Evolutionary conservation across 2,797 vertebrate genomes (phyloP).

Genomic region (Odontamblyopus rebecca): DNA sequence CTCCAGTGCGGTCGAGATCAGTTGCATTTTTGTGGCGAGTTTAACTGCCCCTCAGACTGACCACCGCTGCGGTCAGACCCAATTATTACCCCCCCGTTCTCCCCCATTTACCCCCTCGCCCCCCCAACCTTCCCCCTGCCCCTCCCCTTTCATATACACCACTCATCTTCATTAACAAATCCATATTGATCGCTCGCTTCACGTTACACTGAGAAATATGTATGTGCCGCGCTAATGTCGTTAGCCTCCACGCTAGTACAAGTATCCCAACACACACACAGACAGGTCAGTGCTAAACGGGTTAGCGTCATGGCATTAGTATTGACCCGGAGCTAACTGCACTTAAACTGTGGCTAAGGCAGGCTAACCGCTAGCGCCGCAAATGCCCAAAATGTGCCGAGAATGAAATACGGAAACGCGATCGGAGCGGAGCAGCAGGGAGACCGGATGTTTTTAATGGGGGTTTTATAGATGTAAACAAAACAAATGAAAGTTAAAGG

Average conservation of each 20-base stretch:
- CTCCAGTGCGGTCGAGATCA: slow-evolving; percentile 9
- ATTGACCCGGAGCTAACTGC: slow-evolving; percentile 90
- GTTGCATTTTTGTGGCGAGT: slow-evolving; percentile 55
- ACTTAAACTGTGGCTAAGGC: slow-evolving; percentile 83
- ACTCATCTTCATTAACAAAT: slow-evolving; percentile 99
- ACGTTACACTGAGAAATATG: slow-evolving; percentile 77
- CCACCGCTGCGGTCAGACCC: slow-evolving; percentile 72
- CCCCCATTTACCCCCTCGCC: slow-evolving; percentile 23
- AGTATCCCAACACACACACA: slow-evolving; percentile 56
- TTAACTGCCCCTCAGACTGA: slow-evolving; percentile 69
- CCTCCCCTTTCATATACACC: slow-evolving; percentile 42
- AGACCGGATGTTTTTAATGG: slow-evolving; percentile 3
- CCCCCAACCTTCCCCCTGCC: not conserved
- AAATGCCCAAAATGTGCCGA: slow-evolving; percentile 31
- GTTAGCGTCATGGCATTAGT: slow-evolving; percentile 94
- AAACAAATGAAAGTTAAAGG: not conserved
- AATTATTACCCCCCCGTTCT: slow-evolving; percentile 42
- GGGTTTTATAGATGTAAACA: slow-evolving; percentile 7
- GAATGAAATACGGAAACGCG: slow-evolving; percentile 14
- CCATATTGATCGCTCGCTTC: slow-evolving; percentile 95
- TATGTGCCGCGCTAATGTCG: slow-evolving; percentile 58
- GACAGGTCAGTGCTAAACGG: slow-evolving; percentile 90
- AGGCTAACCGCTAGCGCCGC: slow-evolving; percentile 55
- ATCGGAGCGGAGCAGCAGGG: not conserved
- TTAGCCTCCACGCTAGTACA: slow-evolving; percentile 44